Percentiles rank a stretch among this genome's conserved stretches.
Evolutionary conservation across 2,797 vertebrate genomes (phyloP).

Genomic region (Halcyon leucocephala): DNA sequence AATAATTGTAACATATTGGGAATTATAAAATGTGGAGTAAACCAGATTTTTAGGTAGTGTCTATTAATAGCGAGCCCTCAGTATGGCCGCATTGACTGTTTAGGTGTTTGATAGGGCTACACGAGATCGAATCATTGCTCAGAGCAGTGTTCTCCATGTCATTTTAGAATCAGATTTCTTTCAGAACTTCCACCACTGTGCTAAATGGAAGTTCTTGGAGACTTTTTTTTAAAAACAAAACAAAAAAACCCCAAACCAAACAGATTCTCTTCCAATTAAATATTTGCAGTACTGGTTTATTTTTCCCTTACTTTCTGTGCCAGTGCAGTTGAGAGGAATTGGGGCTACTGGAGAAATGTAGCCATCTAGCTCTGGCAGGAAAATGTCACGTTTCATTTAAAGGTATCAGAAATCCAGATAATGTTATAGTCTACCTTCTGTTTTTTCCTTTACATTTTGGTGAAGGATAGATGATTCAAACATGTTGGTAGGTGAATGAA

Average conservation of each 20-base stretch:
- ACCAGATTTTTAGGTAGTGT: background rate
- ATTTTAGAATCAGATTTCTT: background rate
- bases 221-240: background rate
- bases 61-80: background rate
- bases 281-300: conserved; percentile 15
- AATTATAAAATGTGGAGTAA: background rate
- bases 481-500: background rate
- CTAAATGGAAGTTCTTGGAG: background rate
- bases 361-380: background rate
- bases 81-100: background rate
- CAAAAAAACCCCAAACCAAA: background rate
- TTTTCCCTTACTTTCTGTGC: background rate
- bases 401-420: background rate
- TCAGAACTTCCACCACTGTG: background rate
- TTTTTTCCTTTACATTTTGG: background rate
- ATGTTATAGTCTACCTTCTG: background rate
- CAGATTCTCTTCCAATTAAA: conserved; percentile 25
- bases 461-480: background rate
- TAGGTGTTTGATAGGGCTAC: background rate
- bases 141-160: background rate
- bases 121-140: background rate
- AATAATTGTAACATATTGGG: background rate
- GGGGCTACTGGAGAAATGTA: background rate
- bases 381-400: background rate
- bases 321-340: background rate